Percentiles rank a stretch among this genome's conserved stretches.
These are phyloP conservation scores for Zosterops borbonicus DNA, from an alignment of 2,113 vertebrate genomes.

Conservation along the genomic window DNA sequence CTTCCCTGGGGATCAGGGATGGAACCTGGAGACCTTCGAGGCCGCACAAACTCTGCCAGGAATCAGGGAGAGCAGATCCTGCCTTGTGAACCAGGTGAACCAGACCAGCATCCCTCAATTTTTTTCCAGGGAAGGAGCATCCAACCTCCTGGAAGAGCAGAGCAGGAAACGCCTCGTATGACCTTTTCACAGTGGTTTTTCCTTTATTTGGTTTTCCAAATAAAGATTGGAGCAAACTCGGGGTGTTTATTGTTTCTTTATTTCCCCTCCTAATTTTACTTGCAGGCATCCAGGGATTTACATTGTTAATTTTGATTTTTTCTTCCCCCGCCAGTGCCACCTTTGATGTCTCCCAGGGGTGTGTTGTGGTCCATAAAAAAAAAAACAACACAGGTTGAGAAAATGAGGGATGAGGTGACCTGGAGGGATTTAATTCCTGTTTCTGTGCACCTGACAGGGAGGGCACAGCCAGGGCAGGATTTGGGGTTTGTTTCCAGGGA, in stretches of 20 bases:
- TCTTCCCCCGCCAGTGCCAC: not conserved
- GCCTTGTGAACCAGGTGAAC: not conserved
- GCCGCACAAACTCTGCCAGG: not conserved
- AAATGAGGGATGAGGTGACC: not conserved
- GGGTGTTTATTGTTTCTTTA: not conserved
- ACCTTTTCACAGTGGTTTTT: not conserved
- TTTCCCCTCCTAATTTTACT: not conserved
- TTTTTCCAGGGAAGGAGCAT: not conserved
- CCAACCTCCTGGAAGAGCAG: not conserved
- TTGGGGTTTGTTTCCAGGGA: not conserved
- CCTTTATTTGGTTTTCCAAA: not conserved
- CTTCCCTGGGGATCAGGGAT: not conserved
- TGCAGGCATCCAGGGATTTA: not conserved
- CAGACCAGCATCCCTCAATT: not conserved
- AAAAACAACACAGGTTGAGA: not conserved
- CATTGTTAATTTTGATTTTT: not conserved
- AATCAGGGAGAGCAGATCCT: not conserved
- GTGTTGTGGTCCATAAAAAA: not conserved
- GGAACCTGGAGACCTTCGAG: not conserved
- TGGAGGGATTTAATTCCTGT: not conserved
- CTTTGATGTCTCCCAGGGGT: not conserved
- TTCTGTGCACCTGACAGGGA: not conserved
- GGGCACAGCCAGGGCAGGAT: not conserved
- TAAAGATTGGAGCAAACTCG: not conserved
- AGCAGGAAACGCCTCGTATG: rapidly evolving